Conservation (phyloP, 2,113 vertebrate species). For the Micromys minutus region DNA sequence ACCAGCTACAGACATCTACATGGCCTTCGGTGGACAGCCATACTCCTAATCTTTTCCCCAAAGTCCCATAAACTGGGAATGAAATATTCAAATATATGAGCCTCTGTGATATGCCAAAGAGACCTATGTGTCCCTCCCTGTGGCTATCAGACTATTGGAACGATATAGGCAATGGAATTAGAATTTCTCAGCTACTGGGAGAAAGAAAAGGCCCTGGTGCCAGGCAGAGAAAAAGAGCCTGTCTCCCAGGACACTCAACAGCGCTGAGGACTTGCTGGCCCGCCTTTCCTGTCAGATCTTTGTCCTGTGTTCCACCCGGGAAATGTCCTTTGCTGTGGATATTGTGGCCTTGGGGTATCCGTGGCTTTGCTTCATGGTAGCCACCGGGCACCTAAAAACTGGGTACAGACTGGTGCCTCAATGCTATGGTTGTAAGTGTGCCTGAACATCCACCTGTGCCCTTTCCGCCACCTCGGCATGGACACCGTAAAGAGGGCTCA, state of each 20-base stretch:
- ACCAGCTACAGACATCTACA: too few relatives aligned
- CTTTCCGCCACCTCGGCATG: neutral
- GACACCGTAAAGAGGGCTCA: neutral
- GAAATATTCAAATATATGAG: neutral
- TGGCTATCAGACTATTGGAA: neutral
- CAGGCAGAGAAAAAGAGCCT: neutral
- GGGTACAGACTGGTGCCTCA: neutral
- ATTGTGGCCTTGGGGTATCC: neutral
- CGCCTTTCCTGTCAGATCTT: constrained; percentile 75
- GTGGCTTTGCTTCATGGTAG: neutral
- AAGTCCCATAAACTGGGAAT: neutral
- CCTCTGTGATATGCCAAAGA: neutral
- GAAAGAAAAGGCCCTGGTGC: neutral
- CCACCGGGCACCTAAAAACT: neutral
- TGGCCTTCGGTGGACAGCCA: neutral
- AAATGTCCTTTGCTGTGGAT: neutral
- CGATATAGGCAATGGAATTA: neutral
- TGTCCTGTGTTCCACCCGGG: constrained; percentile 53
- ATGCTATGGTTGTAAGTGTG: neutral
- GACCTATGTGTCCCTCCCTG: neutral
- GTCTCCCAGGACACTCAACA: neutral
- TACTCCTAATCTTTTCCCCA: neutral
- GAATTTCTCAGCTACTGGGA: neutral
- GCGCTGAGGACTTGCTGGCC: neutral
- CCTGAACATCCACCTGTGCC: neutral